Evolutionary conservation across 2,888 invertebrate genomes (phyloP), one percentile per base, ranked within the genome.

Genomic region (Plebejus anna): DNA sequence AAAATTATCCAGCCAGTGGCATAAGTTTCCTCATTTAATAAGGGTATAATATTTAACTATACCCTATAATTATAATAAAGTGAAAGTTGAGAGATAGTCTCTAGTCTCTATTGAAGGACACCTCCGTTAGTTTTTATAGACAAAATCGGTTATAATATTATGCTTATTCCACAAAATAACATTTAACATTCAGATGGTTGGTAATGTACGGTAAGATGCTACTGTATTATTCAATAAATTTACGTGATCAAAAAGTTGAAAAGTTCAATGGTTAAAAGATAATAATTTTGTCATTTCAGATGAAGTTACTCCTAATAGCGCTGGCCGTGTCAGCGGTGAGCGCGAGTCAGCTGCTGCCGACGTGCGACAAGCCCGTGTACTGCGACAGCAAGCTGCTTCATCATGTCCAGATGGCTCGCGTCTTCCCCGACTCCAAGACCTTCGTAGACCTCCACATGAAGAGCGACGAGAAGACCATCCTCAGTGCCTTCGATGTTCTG

Each of bases 391-490:
- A 95, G 0, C 91, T 98, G 4, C 94, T 98, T 75, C 95, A 97
- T 82, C 94, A 95, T 42, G 95, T 97, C 2, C 97, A 97, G 87
- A 90, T 95, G 86, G 94, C 96, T 0, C 86, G 91, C 32, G 88
- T 97, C 78, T 97, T 94, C 87, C 85, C 91, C 9, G 98, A 98
- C 87, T 97, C 97, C 47, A 98, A 98, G 87, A 96, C 96, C 0
- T 98, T 97, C 88, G 97, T 98, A n/a, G 97, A 98, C 85, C 95
- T 96, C 89, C 95, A 95, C 80, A 94, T 97, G 88, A 95, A 94
- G 78, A 85, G 91, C 57, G 91, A 95, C 72, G 95, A 95, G 79
- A 92, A 94, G 78, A 90, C 89, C 76, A 96, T 96, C 0, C 86
- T 96, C 32, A 80, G 83, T 6, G 94, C 94, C 70, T 97, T 96